Base-by-base conservation (phyloP, 2,113 vertebrate species). In the Rutilus rutilus region DNA sequence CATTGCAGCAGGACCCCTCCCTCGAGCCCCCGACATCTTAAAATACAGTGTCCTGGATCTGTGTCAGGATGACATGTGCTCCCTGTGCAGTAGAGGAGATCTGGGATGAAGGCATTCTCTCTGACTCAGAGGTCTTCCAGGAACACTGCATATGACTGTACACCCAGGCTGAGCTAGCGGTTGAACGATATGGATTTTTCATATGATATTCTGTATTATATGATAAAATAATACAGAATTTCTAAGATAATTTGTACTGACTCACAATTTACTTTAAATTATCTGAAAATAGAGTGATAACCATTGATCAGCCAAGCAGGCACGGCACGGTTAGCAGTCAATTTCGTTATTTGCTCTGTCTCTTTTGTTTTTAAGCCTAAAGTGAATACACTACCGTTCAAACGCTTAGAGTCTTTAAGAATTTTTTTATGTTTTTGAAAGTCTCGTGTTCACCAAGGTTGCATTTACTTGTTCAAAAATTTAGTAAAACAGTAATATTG, bases 61-160 rank as follows among this genome's bases (percentile, higher is more conserved):
- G 39, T 81, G 78, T 65, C 78, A 81, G 30, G 36, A 47, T 81
- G 36, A 47, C 21, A 30, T 60, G 10, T 79, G 57, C 23, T 59
- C 57, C 45, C 73, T 76, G 73, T 50, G 57, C 78, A 62, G 54
- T 17, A 45, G 59, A 30, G n/a, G 23, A 47, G 60, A 81, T 65
- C 59, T 21, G 59, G 59, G 59, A 45, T 81, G 57, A 79, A 62
- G 36, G 57, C 6, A 42, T 62, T 80, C 57, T 25, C 33, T 62
- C 14, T 62, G 78, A 80, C 54, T 80, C 78, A 80, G 57, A 80
- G 78, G 39, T 64, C 78, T 80, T 80, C 59, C 78, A 80, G 78
- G 78, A 80, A 79, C 12, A 65, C 59, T 65, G 39, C 15, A 42
- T 81, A 47, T 64, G 78, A 81, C 39, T 65, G 59, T 11, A 65